Conservation (phyloP, 2,888 invertebrate species). For the Plagodis dolabraria region DNA sequence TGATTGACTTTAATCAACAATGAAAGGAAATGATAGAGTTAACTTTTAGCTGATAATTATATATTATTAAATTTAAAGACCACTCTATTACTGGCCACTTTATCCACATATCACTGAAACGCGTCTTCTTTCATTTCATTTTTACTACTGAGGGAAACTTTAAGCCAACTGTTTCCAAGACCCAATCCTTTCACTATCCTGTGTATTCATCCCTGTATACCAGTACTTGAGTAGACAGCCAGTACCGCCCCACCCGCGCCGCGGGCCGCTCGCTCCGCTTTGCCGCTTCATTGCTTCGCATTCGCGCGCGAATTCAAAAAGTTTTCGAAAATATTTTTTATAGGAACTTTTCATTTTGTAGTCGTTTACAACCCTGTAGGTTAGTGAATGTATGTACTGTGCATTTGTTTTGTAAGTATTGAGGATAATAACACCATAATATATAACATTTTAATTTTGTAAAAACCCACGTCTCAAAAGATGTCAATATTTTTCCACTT, state of each 20-base stretch:
- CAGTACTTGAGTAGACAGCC: neutral
- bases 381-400: constrained; percentile 35
- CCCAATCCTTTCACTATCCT: neutral
- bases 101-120: no score
- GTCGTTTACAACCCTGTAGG: constrained; percentile 36
- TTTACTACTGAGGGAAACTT: no score
- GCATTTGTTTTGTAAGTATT: constrained; percentile 32
- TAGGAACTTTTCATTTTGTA: constrained; percentile 32
- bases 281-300: constrained; percentile 11
- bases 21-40: no score
- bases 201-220: neutral
- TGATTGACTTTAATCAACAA: no score
- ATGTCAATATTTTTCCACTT: no score
- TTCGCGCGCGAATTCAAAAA: constrained; percentile 35
- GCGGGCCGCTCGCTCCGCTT: constrained; percentile 31
- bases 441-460: no score
- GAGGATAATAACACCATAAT: neutral
- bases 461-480: no score
- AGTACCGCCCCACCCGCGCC: constrained; percentile 26
- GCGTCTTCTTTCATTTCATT: no score
- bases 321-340: constrained; percentile 40
- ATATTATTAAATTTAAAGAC: no score
- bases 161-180: no score
- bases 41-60: no score
- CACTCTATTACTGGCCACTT: no score